These are phyloP conservation scores for Eubucco bourcierii DNA, from an alignment of 2,113 vertebrate genomes.

Conservation along the genomic window DNA sequence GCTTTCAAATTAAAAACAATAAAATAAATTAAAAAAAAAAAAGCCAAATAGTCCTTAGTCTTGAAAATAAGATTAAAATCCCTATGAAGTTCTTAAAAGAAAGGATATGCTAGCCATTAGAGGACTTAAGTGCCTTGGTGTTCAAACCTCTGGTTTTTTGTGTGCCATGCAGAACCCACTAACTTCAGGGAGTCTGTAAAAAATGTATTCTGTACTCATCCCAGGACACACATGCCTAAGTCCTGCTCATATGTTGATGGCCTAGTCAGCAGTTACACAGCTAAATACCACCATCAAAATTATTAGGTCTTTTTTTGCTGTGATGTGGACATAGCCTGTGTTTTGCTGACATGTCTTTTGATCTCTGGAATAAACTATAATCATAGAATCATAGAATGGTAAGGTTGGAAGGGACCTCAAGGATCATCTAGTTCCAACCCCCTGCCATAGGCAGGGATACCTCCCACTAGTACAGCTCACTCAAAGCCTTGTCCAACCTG, in stretches of 20 bases:
- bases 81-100: background rate
- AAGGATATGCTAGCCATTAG: background rate
- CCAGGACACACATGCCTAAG: background rate
- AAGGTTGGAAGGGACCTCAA: too few relatives aligned
- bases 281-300: background rate
- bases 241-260: background rate
- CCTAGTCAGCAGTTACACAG: background rate
- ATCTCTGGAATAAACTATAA: background rate
- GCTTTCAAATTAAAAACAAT: background rate
- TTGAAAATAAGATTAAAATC: background rate
- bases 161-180: fast-evolving
- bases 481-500: too few relatives aligned
- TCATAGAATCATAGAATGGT: too few relatives aligned
- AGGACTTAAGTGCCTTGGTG: background rate
- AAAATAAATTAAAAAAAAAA: too few relatives aligned
- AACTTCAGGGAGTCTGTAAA: background rate
- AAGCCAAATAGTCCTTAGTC: background rate
- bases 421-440: too few relatives aligned
- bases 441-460: too few relatives aligned
- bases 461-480: too few relatives aligned
- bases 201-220: background rate
- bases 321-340: fast-evolving
- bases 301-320: background rate
- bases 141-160: background rate
- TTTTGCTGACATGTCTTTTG: background rate